A percentile compares a stretch with the other conserved stretches of the same genome.
These are phyloP conservation scores for Isotomurus palustris DNA, from an alignment of 2,888 invertebrate species.

Conservation along the genomic window DNA sequence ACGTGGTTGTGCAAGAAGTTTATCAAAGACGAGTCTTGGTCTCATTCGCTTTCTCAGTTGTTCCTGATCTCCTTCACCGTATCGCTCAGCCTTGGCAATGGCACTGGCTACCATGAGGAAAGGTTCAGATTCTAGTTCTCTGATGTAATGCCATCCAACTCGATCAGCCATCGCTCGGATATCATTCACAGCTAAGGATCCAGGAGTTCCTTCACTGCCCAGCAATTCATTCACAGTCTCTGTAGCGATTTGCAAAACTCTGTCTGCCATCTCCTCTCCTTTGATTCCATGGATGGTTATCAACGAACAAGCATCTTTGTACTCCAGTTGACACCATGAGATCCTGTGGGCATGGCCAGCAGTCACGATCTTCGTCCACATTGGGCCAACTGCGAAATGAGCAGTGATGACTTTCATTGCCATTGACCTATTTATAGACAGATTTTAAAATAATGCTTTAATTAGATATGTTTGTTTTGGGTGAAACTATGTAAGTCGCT, in stretches of 20 bases:
- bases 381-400: slow-evolving; percentile 40
- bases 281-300: slow-evolving; percentile 39
- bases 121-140: slow-evolving; percentile 44
- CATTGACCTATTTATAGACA: slow-evolving; percentile 14
- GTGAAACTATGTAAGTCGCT: not conserved
- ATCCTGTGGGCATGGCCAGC: slow-evolving; percentile 41
- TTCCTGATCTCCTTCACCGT: slow-evolving; percentile 32
- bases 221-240: slow-evolving; percentile 22
- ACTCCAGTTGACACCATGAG: slow-evolving; percentile 45
- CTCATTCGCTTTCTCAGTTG: slow-evolving; percentile 37
- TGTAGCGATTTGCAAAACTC: slow-evolving; percentile 18
- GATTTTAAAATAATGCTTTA: not conserved
- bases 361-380: slow-evolving; percentile 41
- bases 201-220: slow-evolving; percentile 8
- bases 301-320: slow-evolving; percentile 38
- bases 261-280: slow-evolving; percentile 28
- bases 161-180: slow-evolving; percentile 41
- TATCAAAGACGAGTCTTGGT: slow-evolving; percentile 32
- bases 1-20: slow-evolving; percentile 29
- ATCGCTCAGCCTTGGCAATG: slow-evolving; percentile 41
- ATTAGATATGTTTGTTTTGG: too few relatives aligned
- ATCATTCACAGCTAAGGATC: slow-evolving; percentile 19
- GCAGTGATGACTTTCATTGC: slow-evolving; percentile 44
- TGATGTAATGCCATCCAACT: slow-evolving; percentile 44
- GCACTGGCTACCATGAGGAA: slow-evolving; percentile 40